Conservation (phyloP, 2,888 invertebrate species). For the Crepidodera aurea region DNA sequence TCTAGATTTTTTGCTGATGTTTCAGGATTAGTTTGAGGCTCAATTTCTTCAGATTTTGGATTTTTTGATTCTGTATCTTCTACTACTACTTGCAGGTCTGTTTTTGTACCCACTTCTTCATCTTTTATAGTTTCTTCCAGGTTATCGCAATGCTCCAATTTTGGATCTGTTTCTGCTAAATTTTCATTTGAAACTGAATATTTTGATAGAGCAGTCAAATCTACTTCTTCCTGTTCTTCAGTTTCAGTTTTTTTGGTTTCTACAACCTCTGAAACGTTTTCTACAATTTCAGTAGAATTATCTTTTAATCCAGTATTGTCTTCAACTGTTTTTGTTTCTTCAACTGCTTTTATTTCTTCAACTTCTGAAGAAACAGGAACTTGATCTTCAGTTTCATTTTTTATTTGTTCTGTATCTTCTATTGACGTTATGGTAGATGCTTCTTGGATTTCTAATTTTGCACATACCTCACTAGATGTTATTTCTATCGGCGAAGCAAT, state of each 20-base stretch:
- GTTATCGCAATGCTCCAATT: no score
- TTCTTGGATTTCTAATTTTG: constrained; percentile 4
- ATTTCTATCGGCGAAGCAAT: constrained; percentile 14
- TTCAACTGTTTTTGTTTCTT: background rate
- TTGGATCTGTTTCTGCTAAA: no score
- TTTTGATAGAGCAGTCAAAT: background rate
- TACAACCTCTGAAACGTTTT: background rate
- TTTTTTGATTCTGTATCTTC: background rate
- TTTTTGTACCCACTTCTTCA: no score
- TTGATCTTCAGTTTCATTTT: background rate
- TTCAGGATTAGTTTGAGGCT: background rate
- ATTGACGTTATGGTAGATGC: background rate
- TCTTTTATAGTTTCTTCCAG: no score
- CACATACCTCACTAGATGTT: constrained; percentile 22
- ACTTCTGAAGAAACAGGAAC: background rate
- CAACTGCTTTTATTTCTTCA: background rate
- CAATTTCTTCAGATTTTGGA: background rate
- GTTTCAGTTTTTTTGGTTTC: background rate
- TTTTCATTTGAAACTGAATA: no score
- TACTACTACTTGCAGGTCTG: background rate
- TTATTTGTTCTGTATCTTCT: background rate
- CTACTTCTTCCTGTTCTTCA: constrained; percentile 2
- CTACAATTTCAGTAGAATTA: background rate
- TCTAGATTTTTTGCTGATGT: background rate
- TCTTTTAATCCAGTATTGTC: background rate